These are phyloP conservation scores for Pachyrhynchus sulphureomaculatus DNA, from an alignment of 1,140 invertebrate species.

Conservation along the genomic window DNA sequence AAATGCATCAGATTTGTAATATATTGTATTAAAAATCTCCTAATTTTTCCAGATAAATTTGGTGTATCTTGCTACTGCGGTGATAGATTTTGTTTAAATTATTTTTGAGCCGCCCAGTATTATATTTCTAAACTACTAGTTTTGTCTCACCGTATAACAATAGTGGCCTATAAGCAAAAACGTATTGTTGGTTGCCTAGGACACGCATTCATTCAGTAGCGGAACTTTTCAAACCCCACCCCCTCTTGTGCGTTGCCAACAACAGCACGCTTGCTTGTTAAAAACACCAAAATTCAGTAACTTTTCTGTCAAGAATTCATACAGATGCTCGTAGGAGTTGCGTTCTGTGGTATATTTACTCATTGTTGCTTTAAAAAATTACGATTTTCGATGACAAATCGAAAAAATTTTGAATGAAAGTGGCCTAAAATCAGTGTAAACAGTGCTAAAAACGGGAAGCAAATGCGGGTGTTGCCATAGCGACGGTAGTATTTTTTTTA, in stretches of 20 bases:
- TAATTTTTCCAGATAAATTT: too few relatives aligned
- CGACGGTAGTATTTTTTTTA: not conserved
- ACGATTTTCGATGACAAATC: not conserved
- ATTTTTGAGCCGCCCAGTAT: too few relatives aligned
- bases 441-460: not conserved
- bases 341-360: not conserved
- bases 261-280: not conserved
- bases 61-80: too few relatives aligned
- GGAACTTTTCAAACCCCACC: not conserved
- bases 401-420: not conserved
- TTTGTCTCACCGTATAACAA: too few relatives aligned
- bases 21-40: too few relatives aligned
- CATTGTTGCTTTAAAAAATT: not conserved
- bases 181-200: too few relatives aligned
- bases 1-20: too few relatives aligned
- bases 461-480: conserved; percentile 6
- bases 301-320: conserved; percentile 6
- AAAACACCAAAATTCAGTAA: conserved; percentile 13
- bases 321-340: conserved; percentile 2
- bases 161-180: too few relatives aligned
- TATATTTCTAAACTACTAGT: too few relatives aligned
- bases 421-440: not conserved
- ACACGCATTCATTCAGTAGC: too few relatives aligned
- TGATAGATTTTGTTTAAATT: too few relatives aligned
- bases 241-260: not conserved